These are phyloP conservation scores for Azorinus chamasolen DNA, from an alignment of 2,888 invertebrate genomes.

Conservation along the genomic window DNA sequence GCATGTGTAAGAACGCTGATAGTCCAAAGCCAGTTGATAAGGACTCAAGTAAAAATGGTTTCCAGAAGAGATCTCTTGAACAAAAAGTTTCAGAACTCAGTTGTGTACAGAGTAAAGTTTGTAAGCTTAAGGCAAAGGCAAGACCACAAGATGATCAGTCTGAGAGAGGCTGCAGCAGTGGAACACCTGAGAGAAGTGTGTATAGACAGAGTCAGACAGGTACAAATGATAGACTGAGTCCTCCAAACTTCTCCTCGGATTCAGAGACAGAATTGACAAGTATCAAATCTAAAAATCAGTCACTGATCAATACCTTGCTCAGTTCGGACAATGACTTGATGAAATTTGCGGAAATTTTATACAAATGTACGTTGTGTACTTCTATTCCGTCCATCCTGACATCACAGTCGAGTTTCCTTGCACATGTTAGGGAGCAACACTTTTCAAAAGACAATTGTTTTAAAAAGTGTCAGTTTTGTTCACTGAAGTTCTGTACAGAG, in stretches of 20 bases:
- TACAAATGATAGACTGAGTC: too few relatives aligned
- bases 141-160: too few relatives aligned
- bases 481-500: constrained; percentile 72
- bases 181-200: too few relatives aligned
- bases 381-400: constrained; percentile 77
- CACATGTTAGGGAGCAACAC: constrained; percentile 74
- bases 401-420: constrained; percentile 73
- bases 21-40: too few relatives aligned
- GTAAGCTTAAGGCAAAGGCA: too few relatives aligned
- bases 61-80: too few relatives aligned
- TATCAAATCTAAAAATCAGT: constrained; percentile 8
- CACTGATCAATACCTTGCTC: constrained; percentile 1
- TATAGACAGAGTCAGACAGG: too few relatives aligned
- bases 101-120: too few relatives aligned
- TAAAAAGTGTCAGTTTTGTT: constrained; percentile 68
- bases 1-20: background rate
- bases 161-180: too few relatives aligned
- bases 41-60: too few relatives aligned
- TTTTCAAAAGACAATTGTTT: constrained; percentile 51
- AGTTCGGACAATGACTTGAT: constrained; percentile 50
- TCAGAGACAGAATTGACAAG: background rate
- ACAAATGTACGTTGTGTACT: constrained; percentile 80
- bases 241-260: background rate
- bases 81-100: too few relatives aligned
- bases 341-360: constrained; percentile 79